Evolutionary conservation across 2,797 vertebrate genomes (phyloP), one percentile per base, ranked within the genome.

Genomic region (Paedocypris micromegethes): DNA sequence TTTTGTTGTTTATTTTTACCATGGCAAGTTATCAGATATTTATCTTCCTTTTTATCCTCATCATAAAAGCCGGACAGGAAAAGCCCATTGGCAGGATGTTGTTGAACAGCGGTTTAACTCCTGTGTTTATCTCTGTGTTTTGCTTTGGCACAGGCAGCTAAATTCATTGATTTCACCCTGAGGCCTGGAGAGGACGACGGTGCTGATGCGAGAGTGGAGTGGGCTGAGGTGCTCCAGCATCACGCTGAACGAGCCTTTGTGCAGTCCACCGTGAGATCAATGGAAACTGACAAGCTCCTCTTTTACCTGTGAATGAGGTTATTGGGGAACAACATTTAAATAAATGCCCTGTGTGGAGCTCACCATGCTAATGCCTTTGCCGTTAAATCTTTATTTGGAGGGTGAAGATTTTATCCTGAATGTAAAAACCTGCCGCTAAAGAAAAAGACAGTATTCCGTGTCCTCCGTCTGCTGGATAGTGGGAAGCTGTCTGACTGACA

Each of bases 31-130:
- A 23, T 23, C 23, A 23, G 23, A 23, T 23, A 23, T 23, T 23
- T 23, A 23, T 23, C 23, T 23, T 37, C 8, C 51, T 7, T 5
- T 44, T 39, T 46, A 58, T 50, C 40, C 42, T 9, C 9, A 46
- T 68, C 9, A 9, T 59, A 53, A 61, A 54, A 61, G 42, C 54
- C 6, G 46, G 40, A 50, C 42, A 58, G 48, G 52, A 58, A 57
- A 45, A 66, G n/a, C 5, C 41, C 52, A 66, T 42, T 58, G 58
- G 38, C 47, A n/a, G 53, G 41, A 40, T 66, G 61, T 62, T 72
- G 49, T 62, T 60, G 58, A 75, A 77, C 61, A 65, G 70, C 63
- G 70, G 73, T 75, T 78, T 75, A 66, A 67, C 68, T 70, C 55
- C 56, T 45, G 58, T 70, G 76, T 70, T 72, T 59, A 62, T 70